A percentile compares a stretch with the other conserved stretches of the same genome.
Evolutionary conservation across 1,140 invertebrate species (phyloP).

Genomic region (Drosophila simulans): DNA sequence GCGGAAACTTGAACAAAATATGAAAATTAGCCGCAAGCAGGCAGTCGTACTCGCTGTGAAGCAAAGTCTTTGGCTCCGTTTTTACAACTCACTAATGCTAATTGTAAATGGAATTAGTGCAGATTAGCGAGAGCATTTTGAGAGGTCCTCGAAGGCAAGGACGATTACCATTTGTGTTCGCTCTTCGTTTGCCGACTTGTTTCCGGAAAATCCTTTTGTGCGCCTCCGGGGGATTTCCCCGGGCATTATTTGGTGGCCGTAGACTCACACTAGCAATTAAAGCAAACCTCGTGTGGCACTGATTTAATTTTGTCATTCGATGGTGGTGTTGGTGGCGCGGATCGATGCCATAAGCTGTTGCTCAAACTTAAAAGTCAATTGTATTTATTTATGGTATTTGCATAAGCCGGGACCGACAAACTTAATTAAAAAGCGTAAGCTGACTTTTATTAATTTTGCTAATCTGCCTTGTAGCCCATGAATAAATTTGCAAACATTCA

Average conservation of each 20-base stretch:
- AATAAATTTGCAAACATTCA: conserved; percentile 65
- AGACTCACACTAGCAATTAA: conserved; percentile 9
- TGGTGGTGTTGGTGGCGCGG: background rate
- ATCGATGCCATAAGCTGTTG: conserved; percentile 25
- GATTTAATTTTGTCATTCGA: conserved; percentile 42
- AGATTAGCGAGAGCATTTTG: conserved; percentile 70
- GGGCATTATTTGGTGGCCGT: too few relatives aligned
- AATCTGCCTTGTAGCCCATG: conserved; percentile 65
- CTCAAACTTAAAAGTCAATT: conserved; percentile 71
- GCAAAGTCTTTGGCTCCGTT: conserved; percentile 43
- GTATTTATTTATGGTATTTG: conserved; percentile 61
- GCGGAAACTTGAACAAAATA: conserved; percentile 69
- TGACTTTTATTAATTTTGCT: conserved; percentile 75
- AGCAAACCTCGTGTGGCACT: conserved; percentile 20
- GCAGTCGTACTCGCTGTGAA: conserved; percentile 14
- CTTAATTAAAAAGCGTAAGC: conserved; percentile 75
- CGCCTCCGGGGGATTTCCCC: conserved; percentile 15
- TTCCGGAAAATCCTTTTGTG: conserved; percentile 49
- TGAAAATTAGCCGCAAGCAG: conserved; percentile 65
- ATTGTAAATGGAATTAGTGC: conserved; percentile 82
- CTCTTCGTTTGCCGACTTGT: conserved; percentile 57
- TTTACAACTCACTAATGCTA: conserved; percentile 82
- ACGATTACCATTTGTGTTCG: conserved; percentile 65
- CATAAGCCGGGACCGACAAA: conserved; percentile 46
- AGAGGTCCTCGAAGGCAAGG: conserved; percentile 26